phyloP scores from a whole-genome alignment of 2,888 invertebrate species.

The Eupelmus urozonus region DNA sequence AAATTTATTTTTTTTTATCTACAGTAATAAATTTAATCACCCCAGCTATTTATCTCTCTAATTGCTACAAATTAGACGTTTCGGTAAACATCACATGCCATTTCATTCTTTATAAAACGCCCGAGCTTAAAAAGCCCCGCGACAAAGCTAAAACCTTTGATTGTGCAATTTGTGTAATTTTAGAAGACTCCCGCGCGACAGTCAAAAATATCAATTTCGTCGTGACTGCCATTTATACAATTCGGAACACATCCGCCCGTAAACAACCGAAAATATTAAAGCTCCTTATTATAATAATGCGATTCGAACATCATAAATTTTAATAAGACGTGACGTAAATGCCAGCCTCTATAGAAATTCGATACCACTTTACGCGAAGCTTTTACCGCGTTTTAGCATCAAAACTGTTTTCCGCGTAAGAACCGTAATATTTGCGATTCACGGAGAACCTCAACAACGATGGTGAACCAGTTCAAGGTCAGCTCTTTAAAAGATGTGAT shows the following conservation, averaged over 20 bases:
- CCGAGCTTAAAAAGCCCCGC: neutral
- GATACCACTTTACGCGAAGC: too few species aligned
- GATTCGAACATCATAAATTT: too few species aligned
- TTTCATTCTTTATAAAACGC: neutral
- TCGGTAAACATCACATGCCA: too few species aligned
- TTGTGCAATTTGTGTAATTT: slow-evolving; percentile 47
- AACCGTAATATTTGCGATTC: slow-evolving; percentile 2
- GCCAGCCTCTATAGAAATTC: too few species aligned
- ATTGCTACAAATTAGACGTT: neutral
- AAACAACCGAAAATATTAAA: neutral
- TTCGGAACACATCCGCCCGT: neutral
- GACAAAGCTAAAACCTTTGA: neutral
- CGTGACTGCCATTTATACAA: neutral
- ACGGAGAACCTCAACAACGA: neutral
- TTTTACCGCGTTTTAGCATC: too few species aligned
- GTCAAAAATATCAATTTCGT: slow-evolving; percentile 40
- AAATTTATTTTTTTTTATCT: too few species aligned
- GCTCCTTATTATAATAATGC: too few species aligned
- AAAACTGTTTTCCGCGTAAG: too few species aligned
- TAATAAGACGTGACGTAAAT: too few species aligned
- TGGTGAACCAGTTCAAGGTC: slow-evolving; percentile 24
- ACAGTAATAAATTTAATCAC: neutral
- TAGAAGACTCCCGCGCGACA: slow-evolving; percentile 42
- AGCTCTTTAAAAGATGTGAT: neutral
- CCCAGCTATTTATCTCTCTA: neutral